These are phyloP conservation scores for Chromobotia macracanthus DNA, from an alignment of 2,797 vertebrate genomes.

Conservation along the genomic window DNA sequence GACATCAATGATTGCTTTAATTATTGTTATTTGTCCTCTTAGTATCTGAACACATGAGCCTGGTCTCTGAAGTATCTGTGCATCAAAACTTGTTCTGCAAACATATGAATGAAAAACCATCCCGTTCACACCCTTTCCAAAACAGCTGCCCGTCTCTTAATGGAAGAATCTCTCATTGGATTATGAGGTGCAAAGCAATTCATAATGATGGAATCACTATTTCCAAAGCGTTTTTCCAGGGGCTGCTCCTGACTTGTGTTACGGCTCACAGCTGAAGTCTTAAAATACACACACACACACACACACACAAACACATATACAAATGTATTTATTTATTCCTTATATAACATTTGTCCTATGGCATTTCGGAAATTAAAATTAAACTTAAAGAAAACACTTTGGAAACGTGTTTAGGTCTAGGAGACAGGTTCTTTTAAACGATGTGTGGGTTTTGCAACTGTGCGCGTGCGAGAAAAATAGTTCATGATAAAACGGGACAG, in stretches of 20 bases:
- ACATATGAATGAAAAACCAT: not conserved
- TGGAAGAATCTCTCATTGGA: conserved; percentile 13
- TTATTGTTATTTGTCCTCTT: conserved; percentile 46
- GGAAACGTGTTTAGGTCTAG: not conserved
- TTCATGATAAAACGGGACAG: not conserved
- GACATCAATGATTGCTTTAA: conserved; percentile 47
- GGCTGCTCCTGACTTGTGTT: conserved; percentile 11
- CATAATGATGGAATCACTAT: not conserved
- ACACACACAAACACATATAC: too few species aligned
- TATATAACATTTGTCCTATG: too few species aligned
- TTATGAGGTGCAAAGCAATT: not conserved
- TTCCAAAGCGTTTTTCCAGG: not conserved
- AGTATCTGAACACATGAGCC: conserved; percentile 19
- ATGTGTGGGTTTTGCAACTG: not conserved
- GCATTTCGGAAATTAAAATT: not conserved
- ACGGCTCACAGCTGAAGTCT: not conserved
- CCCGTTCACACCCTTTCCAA: conserved; percentile 3
- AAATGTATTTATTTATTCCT: too few species aligned
- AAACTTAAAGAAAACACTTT: not conserved
- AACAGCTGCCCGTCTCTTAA: conserved; percentile 9
- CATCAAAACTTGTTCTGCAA: not conserved
- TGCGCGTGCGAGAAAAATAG: not conserved
- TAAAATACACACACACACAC: too few species aligned
- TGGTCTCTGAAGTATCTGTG: not conserved
- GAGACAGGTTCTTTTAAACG: not conserved